phyloP scores from a whole-genome alignment of 2,113 vertebrate species.

The Oncorhynchus nerka region DNA sequence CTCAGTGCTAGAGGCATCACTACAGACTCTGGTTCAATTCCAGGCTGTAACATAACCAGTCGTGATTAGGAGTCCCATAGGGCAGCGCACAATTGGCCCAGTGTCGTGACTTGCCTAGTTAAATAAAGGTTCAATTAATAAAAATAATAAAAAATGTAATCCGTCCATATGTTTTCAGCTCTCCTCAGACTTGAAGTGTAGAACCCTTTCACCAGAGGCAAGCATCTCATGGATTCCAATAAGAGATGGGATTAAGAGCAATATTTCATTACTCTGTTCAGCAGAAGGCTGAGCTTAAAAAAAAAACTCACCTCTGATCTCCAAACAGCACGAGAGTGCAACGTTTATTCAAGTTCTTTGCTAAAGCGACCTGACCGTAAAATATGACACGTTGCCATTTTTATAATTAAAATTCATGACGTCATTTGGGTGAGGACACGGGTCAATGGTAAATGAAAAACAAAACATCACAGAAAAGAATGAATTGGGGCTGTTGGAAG shows the following conservation, averaged over 20 bases:
- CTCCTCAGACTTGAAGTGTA: not conserved
- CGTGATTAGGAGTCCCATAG: no score
- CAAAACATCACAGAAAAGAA: not conserved
- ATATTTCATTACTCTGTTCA: no score
- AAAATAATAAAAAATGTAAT: no score
- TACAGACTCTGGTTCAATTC: no score
- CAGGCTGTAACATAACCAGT: no score
- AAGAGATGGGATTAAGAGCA: slow-evolving; percentile 22
- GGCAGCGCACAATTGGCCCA: no score
- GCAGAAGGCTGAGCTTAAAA: no score
- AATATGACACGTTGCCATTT: slow-evolving; percentile 46
- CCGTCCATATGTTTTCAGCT: no score
- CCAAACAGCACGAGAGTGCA: not conserved
- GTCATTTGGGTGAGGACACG: slow-evolving; percentile 25
- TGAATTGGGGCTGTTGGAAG: not conserved
- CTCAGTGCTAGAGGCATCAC: no score
- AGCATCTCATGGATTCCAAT: slow-evolving; percentile 31
- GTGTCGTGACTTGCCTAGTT: no score
- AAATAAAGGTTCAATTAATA: no score
- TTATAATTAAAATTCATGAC: slow-evolving; percentile 36
- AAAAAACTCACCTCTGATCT: not conserved
- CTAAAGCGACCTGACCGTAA: slow-evolving; percentile 23
- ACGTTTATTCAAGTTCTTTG: slow-evolving; percentile 17
- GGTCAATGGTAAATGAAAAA: slow-evolving; percentile 1
- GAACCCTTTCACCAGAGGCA: slow-evolving; percentile 32